Base-by-base conservation (phyloP, 2,797 vertebrate species). In the Sebastes diaconus region DNA sequence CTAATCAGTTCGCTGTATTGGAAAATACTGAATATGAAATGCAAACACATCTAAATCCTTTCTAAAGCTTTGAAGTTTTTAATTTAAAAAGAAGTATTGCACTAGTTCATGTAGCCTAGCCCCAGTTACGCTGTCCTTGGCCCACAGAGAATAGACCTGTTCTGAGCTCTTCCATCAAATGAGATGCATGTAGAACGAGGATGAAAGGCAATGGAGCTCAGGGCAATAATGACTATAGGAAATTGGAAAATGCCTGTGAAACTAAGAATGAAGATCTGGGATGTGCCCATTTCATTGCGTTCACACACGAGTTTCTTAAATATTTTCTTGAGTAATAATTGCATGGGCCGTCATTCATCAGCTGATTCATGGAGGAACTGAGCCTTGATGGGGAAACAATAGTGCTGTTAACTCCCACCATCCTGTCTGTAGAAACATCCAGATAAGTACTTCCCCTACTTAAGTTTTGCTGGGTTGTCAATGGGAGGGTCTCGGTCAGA, bases 81-180 rank as follows among this genome's bases (percentile, higher is more conserved):
- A 13, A 22, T 82, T 77, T 52, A 39, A 67, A 60, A 60, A 57
- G 73, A 68, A n/a, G 6, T n/a, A 46, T 24, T 57, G 14, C 16
- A 14, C 27, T 29, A 67, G 25, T 57, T 67, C 34, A 54, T 10
- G 34, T 22, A 60, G 30, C 8, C 27, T 25, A 50, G 59, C 42
- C 22, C 11, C 6, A 16, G 30, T 63, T 64, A 29, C 57, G 12
- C 24, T 72, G 79, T 42, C 63, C 25, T 79, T 50, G 66, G 58
- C 65, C 55, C 66, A 52, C 61, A 81, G 42, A 77, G 6, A 75
- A 87, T 58, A 68, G 77, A 81, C 25, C 25, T 29, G 42, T 20
- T 68, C 63, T 83, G 73, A 77, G 72, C 29, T 68, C 50, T 57
- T 9, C 27, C 34, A 59, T 78, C 16, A 66, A 24, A 76, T 29